phyloP scores from a whole-genome alignment of 2,888 invertebrate species.

The Hypena proboscidalis region DNA sequence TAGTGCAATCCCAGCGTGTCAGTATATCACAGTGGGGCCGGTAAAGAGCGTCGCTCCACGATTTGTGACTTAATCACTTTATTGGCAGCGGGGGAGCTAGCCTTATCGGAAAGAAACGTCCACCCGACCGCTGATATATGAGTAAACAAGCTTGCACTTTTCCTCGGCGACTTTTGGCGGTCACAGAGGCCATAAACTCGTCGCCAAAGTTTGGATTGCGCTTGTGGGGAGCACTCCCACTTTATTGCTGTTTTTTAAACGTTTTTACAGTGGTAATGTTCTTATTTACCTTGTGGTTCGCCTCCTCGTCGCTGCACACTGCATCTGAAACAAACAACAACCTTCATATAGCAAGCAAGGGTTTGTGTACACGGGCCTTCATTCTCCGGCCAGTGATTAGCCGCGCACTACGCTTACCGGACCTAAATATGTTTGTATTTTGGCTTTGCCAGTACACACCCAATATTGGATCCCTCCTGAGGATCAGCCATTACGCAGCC shows the following conservation, averaged over 20 bases:
- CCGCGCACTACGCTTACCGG: constrained; percentile 73
- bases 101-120: constrained; percentile 82
- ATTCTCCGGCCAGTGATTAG: constrained; percentile 76
- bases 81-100: constrained; percentile 80
- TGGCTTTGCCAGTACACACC: constrained; percentile 76
- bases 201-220: constrained; percentile 75
- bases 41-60: constrained; percentile 64
- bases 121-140: constrained; percentile 76
- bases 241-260: constrained; percentile 58
- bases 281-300: constrained; percentile 72
- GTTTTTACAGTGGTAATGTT: constrained; percentile 44
- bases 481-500: constrained; percentile 83
- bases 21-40: constrained; percentile 51
- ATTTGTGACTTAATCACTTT: constrained; percentile 86
- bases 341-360: constrained; percentile 49
- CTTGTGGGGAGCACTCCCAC: constrained; percentile 60
- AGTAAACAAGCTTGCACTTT: constrained; percentile 84
- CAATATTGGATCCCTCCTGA: constrained; percentile 80
- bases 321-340: constrained; percentile 71
- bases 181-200: constrained; percentile 79
- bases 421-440: constrained; percentile 84
- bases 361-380: constrained; percentile 58
- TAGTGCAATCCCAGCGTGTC: constrained; percentile 37
- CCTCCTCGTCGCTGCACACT: constrained; percentile 64
- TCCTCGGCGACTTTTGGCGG: constrained; percentile 77